These are phyloP conservation scores for Phylloscopus trochilus DNA, from an alignment of 2,113 vertebrate species.

Conservation along the genomic window DNA sequence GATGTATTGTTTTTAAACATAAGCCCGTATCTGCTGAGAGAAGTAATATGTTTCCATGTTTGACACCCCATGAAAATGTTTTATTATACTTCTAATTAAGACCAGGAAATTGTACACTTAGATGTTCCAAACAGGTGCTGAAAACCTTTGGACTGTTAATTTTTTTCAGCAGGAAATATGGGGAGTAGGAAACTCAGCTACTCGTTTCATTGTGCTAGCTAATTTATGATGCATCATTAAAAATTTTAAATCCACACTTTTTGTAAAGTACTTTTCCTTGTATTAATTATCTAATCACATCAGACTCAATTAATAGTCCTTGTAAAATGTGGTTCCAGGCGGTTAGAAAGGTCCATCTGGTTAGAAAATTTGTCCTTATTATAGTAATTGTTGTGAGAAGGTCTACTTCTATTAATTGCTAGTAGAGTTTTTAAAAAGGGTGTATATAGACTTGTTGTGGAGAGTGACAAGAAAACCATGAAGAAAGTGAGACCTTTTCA, in stretches of 20 bases:
- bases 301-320: conserved; percentile 50
- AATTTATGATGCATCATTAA: conserved; percentile 61
- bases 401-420: neutral
- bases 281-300: conserved; percentile 70
- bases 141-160: neutral
- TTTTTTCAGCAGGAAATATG: conserved; percentile 27
- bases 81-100: neutral
- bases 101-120: neutral
- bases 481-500: neutral
- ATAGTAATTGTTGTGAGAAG: neutral
- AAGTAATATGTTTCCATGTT: neutral
- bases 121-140: neutral
- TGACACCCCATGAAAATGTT: neutral
- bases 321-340: conserved; percentile 32
- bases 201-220: conserved; percentile 54
- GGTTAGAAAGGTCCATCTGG: conserved; percentile 31
- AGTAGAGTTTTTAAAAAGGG: neutral
- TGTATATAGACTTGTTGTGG: neutral
- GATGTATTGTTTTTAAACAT: neutral
- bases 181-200: conserved; percentile 4
- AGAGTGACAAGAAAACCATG: neutral
- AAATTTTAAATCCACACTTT: conserved; percentile 58
- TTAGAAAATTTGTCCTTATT: conserved; percentile 6
- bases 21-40: neutral
- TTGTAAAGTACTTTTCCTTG: conserved; percentile 51